Evolutionary conservation across 2,797 vertebrate genomes (phyloP), one percentile per base, ranked within the genome.

Genomic region (Graptemys geographica): DNA sequence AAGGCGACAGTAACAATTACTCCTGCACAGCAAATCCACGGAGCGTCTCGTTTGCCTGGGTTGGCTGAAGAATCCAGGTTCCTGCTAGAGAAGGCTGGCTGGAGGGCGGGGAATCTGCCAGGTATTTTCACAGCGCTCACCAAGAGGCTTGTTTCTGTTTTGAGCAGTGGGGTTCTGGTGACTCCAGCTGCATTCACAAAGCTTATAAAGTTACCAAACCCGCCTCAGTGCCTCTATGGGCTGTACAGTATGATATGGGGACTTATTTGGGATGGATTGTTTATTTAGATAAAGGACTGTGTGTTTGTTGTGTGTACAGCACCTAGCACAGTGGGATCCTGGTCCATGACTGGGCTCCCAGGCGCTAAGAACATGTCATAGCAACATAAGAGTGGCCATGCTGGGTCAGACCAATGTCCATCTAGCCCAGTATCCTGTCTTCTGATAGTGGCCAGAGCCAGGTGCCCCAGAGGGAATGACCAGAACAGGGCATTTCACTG

Each of bases 1-100:
- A 11, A 69, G 1, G 19, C 21, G 49, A 8, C 8, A 19, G 16
- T 8, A 2, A 65, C 33, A 33, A 13, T 65, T 65, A n/a, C 33
- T 5, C 69, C 69, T 21, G 72, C 1, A 0, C 79, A 15, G 27
- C 37, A 62, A 13, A 41, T 25, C 37, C 59, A 59, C 3, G 11
- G 25, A 33, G 87, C 81, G 18, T 55, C 91, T 19, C 11, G 33
- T 57, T 28, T 25, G 44, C 44, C 51, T 4, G 0, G 1, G 5
- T 84, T 27, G 78, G 44, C 84, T 87, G 87, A 49, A 25, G 76
- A 56, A 56, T 44, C 53, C 18, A 12, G 10, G 55, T 5, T 44
- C 28, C 80, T 51, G 25, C 51, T 23, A 0, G 5, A 1, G 1
- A 57, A 5, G 33, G 53, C n/a, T n/a, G 83, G 25, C 19, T 3